Evolutionary conservation across 37 sponge, comb jelly and placozoan genomes (phyloP), one percentile per base, ranked within the genome.

Genomic region (Aplysina aerophoba): DNA sequence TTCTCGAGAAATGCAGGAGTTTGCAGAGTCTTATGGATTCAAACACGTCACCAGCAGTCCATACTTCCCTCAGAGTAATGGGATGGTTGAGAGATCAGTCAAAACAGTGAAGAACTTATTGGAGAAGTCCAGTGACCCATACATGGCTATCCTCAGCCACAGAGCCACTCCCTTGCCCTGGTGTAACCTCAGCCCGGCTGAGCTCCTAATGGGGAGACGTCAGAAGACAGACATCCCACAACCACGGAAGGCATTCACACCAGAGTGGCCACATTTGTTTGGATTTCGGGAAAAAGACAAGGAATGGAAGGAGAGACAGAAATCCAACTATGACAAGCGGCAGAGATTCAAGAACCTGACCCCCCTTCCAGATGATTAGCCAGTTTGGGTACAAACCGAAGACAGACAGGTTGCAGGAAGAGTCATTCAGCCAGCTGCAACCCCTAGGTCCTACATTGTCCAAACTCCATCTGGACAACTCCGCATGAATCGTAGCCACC

Each of bases 401-500:
- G 50, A 78, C 55, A 24, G 22, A 44, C 79, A 78, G 79, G 8
- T 0, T 24, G 3, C 17, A 41, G 79, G 79, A 39, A 39, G 4
- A 17, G 24, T 78, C 50, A 44, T 78, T 1, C 25, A 36, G 15
- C 39, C 27, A 17, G 79, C 79, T 40, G 24, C 31, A 19, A 78
- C 79, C 3, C 79, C 79, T 4, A 78, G 79, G 8, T 78, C 79
- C 53, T 78, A 78, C 37, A 15, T 78, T 24, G 50, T 78, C 25
- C 40, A 36, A 25, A 78, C 50, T 3, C 72, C 33, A 0, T 8
- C 24, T 27, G 72, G 72, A 28, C 67, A 65, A 65, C 36, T 71
- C 1, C 21, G 33, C 4, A 71, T 3, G 50, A 44, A 44, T 3
- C 50, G 8, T 8, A 44, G 50, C 50, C 50, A 44, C 50, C 50